Evolutionary conservation across 2,113 vertebrate species (phyloP).

Genomic region (Eulacestoma nigropectus): DNA sequence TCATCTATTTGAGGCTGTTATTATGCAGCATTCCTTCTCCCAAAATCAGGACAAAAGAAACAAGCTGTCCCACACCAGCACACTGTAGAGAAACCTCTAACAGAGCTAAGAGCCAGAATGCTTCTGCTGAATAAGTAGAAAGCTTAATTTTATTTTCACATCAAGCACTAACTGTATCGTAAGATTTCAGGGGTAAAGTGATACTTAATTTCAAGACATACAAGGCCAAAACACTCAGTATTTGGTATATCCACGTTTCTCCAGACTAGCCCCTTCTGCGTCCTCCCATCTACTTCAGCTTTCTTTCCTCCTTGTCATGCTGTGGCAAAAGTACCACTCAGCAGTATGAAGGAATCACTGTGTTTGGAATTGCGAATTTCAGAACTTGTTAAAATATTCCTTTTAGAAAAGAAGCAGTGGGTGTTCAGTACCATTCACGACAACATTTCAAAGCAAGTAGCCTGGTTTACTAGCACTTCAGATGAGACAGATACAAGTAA

Average conservation of each 20-base stretch:
- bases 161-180: neutral
- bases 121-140: neutral
- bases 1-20: neutral
- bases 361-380: neutral
- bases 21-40: neutral
- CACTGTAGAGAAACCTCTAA: neutral
- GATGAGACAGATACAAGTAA: neutral
- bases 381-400: neutral
- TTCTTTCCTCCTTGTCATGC: neutral
- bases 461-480: neutral
- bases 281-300: neutral
- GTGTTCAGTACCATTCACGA: neutral
- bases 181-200: neutral
- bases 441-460: neutral
- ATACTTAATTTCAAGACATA: neutral
- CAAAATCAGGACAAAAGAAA: neutral
- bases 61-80: neutral
- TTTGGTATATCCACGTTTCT: neutral
- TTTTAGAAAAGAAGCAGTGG: neutral
- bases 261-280: neutral
- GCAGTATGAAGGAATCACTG: neutral
- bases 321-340: neutral
- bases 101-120: neutral
- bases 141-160: neutral
- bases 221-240: neutral